Conservation (phyloP, 2,113 vertebrate genomes). For the Macquaria ambigua region DNA sequence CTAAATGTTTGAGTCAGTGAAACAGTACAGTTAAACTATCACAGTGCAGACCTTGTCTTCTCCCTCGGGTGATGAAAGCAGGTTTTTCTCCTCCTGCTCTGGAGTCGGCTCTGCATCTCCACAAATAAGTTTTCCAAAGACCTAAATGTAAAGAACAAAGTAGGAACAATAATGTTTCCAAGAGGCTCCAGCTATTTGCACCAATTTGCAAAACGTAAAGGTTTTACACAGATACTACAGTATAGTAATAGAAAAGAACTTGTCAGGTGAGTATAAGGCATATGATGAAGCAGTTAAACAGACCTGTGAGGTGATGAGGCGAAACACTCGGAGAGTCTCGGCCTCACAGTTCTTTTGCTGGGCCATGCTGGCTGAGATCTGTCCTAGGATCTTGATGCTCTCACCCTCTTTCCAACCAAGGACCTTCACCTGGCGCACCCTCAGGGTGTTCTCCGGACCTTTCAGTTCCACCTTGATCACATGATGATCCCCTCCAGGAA, state of each 20-base stretch:
- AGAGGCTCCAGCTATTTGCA: not conserved
- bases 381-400: conserved; percentile 95
- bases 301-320: conserved; percentile 98
- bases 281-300: not conserved
- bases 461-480: conserved; percentile 98
- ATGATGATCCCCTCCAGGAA: conserved; percentile 95
- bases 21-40: not conserved
- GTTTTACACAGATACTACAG: not conserved
- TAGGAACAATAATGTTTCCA: not conserved
- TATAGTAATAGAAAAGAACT: not conserved
- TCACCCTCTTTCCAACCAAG: conserved; percentile 98
- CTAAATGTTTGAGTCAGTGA: not conserved
- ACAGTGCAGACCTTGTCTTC: conserved; percentile 94
- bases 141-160: conserved; percentile 80
- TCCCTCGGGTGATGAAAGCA: conserved; percentile 97
- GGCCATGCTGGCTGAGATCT: conserved; percentile 95
- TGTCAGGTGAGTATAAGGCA: not conserved
- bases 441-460: conserved; percentile 96
- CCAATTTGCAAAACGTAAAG: not conserved
- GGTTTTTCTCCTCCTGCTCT: conserved; percentile 97
- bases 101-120: conserved; percentile 98
- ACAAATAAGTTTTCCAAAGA: conserved; percentile 98
- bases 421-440: conserved; percentile 98
- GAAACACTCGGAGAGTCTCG: conserved; percentile 95
- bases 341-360: conserved; percentile 99